Evolutionary conservation across 2,888 invertebrate genomes (phyloP), one percentile per base, ranked within the genome.

Genomic region (Nomada flava): DNA sequence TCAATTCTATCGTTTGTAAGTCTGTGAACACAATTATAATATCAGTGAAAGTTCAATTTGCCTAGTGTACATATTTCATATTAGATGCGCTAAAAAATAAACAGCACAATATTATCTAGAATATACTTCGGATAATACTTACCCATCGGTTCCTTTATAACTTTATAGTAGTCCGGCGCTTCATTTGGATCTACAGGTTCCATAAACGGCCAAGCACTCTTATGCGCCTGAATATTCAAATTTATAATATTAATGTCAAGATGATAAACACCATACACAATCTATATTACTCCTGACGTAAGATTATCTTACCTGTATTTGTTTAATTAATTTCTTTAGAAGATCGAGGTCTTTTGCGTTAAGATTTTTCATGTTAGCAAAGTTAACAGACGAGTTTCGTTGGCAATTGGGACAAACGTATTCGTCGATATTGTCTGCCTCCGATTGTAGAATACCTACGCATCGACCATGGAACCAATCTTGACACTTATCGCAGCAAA

Each of bases 381-480:
- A 96, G 94, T 98, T 98, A 26, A 98, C 97, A 20, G 97, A 96
- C 87, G 97, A 97, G 93, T 98, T 97, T 88, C 97, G 96, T 93
- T 98, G 98, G 94, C 99, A 99, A 93, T 97, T 97, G 0, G 99
- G 99, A 95, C 99, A 99, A 87, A 98, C 96, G 92, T 99, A 99
- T 90, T 98, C 98, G 91, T 98, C 99, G 88, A 99, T 98, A 89
- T 97, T 97, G 92, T 98, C 98, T 29, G 98, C 99, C 93, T 98
- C 98, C 3, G 98, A 97, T 92, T 98, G 98, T 68, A 98, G 94
- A 91, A 98, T 98, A 55, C 99, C 99, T 62, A 99, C 99, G 94
- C 99, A 99, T 77, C 98, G 96, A 10, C 99, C 99, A 94, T 99
- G 99, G 95, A 99, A 99, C 99, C 99, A 99, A 94, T 98, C 99